Evolutionary conservation across 2,113 vertebrate species (phyloP).

Genomic region (Dicerorhinus sumatrensis): DNA sequence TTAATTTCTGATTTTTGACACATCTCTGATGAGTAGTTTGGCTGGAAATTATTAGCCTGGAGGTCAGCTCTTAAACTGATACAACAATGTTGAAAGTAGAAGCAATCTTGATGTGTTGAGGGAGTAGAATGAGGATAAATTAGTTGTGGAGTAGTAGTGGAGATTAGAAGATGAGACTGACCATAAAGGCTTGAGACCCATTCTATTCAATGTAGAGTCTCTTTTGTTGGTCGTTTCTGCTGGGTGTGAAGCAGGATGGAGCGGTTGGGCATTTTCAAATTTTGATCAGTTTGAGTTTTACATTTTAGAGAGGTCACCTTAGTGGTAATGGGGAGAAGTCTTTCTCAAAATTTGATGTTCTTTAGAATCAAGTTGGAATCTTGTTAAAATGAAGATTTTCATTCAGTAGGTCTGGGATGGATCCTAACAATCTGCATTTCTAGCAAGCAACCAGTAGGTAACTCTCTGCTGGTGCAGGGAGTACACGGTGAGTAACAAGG

Average conservation of each 20-base stretch:
- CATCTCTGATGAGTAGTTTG: not conserved
- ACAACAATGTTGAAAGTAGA: not conserved
- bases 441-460: not conserved
- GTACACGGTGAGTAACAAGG: not conserved
- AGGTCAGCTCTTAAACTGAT: not conserved
- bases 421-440: not conserved
- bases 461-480: fast-evolving
- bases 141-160: no score
- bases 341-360: not conserved
- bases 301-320: not conserved
- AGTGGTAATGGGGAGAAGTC: not conserved
- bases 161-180: not conserved
- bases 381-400: not conserved
- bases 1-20: not conserved
- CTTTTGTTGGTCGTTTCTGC: not conserved
- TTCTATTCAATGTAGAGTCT: not conserved
- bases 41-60: not conserved
- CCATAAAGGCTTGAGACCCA: not conserved
- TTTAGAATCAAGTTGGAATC: not conserved
- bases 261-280: not conserved
- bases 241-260: not conserved
- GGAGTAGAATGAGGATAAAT: not conserved
- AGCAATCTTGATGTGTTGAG: not conserved
- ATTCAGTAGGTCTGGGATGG: not conserved
- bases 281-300: not conserved